Percentiles rank a stretch among this genome's conserved stretches.
Conservation (phyloP, 1,140 invertebrate species). For the Drosophila simulans region DNA sequence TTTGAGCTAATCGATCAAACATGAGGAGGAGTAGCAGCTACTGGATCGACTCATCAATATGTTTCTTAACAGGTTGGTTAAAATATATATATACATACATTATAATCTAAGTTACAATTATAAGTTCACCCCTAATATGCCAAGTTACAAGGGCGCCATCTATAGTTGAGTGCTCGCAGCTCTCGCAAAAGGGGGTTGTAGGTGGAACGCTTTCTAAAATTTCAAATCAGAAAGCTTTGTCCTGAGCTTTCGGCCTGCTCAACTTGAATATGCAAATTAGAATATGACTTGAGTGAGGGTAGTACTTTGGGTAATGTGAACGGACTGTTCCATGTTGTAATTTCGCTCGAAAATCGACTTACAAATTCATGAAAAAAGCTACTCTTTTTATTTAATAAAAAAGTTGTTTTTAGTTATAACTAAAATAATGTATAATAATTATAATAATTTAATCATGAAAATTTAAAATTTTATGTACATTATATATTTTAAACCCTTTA, state of each 20-base stretch:
- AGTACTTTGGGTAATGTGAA: background rate
- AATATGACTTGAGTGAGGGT: constrained; percentile 27
- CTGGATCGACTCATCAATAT: constrained; percentile 6
- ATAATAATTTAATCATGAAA: no score
- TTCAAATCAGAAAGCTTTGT: constrained; percentile 69
- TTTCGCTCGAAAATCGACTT: background rate
- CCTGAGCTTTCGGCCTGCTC: constrained; percentile 43
- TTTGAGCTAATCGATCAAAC: constrained; percentile 17
- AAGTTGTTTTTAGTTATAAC: no score
- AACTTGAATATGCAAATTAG: constrained; percentile 34
- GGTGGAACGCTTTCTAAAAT: constrained; percentile 70
- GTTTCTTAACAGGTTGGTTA: constrained; percentile 26
- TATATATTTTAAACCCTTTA: background rate
- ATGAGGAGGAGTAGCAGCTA: background rate
- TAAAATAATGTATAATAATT: no score
- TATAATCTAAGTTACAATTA: constrained; percentile 17
- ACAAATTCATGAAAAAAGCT: no score
- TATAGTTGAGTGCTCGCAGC: constrained; percentile 29
- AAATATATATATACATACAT: background rate
- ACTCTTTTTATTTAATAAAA: no score
- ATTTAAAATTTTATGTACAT: background rate
- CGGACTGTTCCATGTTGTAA: constrained; percentile 10
- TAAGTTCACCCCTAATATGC: background rate
- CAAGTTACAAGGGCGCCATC: constrained; percentile 46
- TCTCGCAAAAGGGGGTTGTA: constrained; percentile 8